Evolutionary conservation across 2,113 vertebrate species (phyloP).

Genomic region (Conger conger): DNA sequence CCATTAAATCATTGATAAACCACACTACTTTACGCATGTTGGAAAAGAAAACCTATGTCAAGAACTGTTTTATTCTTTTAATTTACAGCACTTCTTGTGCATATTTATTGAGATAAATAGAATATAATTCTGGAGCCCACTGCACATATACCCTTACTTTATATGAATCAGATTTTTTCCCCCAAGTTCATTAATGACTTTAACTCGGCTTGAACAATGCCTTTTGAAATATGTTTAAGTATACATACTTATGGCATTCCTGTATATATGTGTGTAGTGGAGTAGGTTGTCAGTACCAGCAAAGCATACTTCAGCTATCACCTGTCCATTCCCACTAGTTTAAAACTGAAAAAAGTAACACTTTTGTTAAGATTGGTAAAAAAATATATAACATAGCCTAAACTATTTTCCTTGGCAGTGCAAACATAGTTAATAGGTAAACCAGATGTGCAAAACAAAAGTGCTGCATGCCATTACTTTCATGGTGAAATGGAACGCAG

Average conservation of each 20-base stretch:
- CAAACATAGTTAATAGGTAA: slow-evolving; percentile 35
- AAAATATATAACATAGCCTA: slow-evolving; percentile 36
- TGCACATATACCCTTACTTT: no score
- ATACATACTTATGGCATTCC: background rate
- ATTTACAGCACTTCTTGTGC: no score
- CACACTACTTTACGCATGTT: no score
- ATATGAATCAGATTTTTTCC: background rate
- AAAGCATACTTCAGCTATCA: background rate
- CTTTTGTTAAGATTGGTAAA: slow-evolving; percentile 3
- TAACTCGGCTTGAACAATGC: background rate
- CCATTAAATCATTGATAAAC: no score
- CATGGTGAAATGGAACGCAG: slow-evolving; percentile 57
- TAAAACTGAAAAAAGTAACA: slow-evolving; percentile 27
- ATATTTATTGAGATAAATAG: no score
- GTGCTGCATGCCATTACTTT: slow-evolving; percentile 50
- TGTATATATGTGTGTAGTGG: background rate
- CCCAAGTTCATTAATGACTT: background rate
- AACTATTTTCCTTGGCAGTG: slow-evolving; percentile 59
- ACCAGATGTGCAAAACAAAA: slow-evolving; percentile 61
- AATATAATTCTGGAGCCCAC: no score
- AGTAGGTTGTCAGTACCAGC: background rate
- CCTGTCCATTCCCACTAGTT: slow-evolving; percentile 6
- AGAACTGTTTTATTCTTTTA: no score
- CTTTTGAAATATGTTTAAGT: background rate
- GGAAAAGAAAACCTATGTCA: no score